Conservation (phyloP, 2,888 invertebrate genomes). For the Cantharis rustica region DNA sequence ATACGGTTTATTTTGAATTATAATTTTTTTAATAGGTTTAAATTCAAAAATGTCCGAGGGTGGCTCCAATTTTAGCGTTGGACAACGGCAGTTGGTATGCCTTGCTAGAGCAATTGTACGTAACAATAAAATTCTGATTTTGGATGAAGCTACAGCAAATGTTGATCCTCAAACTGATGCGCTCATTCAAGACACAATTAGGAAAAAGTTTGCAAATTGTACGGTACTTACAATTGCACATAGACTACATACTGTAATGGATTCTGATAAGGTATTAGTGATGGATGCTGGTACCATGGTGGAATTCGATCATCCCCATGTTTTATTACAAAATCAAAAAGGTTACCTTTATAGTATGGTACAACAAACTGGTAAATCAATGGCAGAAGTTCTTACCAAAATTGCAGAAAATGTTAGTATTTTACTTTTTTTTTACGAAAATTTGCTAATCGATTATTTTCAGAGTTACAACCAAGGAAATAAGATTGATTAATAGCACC, state of each 20-base stretch:
- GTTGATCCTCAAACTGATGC: slow-evolving; percentile 79
- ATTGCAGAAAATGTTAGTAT: slow-evolving; percentile 64
- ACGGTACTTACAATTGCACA: slow-evolving; percentile 85
- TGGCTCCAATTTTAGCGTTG: slow-evolving; percentile 50
- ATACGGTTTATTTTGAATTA: neutral
- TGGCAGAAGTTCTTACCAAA: slow-evolving; percentile 66
- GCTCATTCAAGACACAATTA: slow-evolving; percentile 75
- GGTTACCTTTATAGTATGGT: slow-evolving; percentile 68
- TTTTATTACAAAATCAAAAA: slow-evolving; percentile 61
- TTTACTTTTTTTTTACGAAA: neutral
- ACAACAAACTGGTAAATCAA: slow-evolving; percentile 70
- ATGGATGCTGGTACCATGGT: slow-evolving; percentile 76
- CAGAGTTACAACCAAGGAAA: neutral
- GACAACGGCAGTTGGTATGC: slow-evolving; percentile 70
- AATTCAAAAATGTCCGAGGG: slow-evolving; percentile 72
- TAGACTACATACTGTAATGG: slow-evolving; percentile 82
- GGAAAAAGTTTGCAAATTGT: slow-evolving; percentile 73
- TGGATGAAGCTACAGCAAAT: slow-evolving; percentile 80
- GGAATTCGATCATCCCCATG: slow-evolving; percentile 77
- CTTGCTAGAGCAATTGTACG: slow-evolving; percentile 66
- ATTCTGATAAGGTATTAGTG: slow-evolving; percentile 80
- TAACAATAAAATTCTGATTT: slow-evolving; percentile 42
- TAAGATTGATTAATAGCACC: neutral
- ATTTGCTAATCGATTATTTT: neutral
- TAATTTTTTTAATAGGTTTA: slow-evolving; percentile 57